Conservation (phyloP, 2,888 invertebrate genomes). For the Blera fallax region DNA sequence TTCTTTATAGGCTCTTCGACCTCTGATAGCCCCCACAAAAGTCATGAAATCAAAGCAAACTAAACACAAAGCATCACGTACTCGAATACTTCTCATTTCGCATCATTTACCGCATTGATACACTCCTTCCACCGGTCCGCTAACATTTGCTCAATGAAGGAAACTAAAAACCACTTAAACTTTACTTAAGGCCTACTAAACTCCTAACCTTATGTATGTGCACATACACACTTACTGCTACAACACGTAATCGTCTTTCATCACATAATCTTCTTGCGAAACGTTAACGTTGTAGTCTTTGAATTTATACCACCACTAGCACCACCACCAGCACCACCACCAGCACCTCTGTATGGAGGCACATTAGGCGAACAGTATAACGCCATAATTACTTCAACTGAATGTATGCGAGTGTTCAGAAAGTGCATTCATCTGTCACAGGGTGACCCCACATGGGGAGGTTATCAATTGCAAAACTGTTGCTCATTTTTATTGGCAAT, state of each 20-base stretch:
- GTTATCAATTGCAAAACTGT: constrained; percentile 14
- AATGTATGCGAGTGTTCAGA: background rate
- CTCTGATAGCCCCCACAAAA: too few species aligned
- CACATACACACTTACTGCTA: background rate
- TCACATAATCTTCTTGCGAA: constrained; percentile 13
- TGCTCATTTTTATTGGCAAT: background rate
- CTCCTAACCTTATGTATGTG: constrained; percentile 22
- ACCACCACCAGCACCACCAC: too few species aligned
- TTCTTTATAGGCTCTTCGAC: too few species aligned
- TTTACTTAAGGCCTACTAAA: constrained; percentile 48
- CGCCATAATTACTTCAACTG: background rate
- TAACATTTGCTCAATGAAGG: constrained; percentile 39
- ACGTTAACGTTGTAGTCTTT: background rate
- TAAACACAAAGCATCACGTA: background rate
- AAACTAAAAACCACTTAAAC: constrained; percentile 47
- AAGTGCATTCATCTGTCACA: constrained; percentile 22
- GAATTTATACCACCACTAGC: too few species aligned
- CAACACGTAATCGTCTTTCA: background rate
- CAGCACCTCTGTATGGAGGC: background rate
- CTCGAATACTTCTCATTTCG: background rate
- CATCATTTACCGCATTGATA: background rate
- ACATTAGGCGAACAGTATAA: background rate
- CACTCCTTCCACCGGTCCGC: too few species aligned
- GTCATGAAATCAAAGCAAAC: background rate
- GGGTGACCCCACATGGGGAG: constrained; percentile 16